These are phyloP conservation scores for Xenopus tropicalis DNA, from an alignment of 2,113 vertebrate species.

Conservation along the genomic window DNA sequence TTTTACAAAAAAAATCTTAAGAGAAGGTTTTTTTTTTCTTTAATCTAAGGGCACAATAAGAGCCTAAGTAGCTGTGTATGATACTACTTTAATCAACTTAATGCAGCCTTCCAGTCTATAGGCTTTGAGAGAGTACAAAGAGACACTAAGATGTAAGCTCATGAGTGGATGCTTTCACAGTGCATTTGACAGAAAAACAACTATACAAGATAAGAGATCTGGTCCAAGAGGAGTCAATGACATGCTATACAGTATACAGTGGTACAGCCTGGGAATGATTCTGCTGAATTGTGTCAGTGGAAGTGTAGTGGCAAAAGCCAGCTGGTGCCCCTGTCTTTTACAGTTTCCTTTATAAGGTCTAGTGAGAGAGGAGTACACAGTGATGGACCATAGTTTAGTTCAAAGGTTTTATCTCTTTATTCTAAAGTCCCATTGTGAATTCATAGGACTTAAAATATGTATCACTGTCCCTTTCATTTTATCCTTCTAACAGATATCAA, in stretches of 20 bases:
- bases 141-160: constrained; percentile 74
- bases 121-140: constrained; percentile 83
- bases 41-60: constrained; percentile 88
- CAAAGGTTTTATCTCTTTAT: constrained; percentile 98
- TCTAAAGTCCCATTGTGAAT: constrained; percentile 94
- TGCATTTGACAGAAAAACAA: constrained; percentile 62
- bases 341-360: constrained; percentile 76
- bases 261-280: constrained; percentile 69
- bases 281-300: constrained; percentile 67
- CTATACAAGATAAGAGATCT: constrained; percentile 65
- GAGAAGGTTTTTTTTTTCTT: constrained; percentile 75
- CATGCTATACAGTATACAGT: constrained; percentile 54
- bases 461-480: constrained; percentile 97
- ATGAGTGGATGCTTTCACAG: constrained; percentile 71
- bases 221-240: constrained; percentile 63
- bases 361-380: constrained; percentile 75
- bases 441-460: constrained; percentile 95
- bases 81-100: constrained; percentile 96
- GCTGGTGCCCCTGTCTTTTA: constrained; percentile 66
- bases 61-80: constrained; percentile 74
- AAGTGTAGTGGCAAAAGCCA: constrained; percentile 67
- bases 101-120: constrained; percentile 80
- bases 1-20: constrained; percentile 68
- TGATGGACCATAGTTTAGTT: constrained; percentile 97
- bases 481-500: constrained; percentile 92